phyloP scores from a whole-genome alignment of 2,113 vertebrate species.

The Azemiops feae region DNA sequence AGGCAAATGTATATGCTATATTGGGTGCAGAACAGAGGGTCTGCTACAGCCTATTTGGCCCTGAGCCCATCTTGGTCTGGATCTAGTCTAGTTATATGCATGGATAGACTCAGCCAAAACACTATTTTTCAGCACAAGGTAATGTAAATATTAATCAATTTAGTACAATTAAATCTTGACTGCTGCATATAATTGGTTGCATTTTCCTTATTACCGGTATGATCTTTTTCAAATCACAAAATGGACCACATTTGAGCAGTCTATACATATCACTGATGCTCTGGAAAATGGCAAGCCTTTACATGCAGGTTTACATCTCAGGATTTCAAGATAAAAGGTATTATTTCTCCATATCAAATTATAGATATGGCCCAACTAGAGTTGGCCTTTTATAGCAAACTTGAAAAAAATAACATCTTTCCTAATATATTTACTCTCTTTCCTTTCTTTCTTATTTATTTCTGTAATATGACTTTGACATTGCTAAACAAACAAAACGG shows the following conservation, averaged over 20 bases:
- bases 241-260: neutral
- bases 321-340: neutral
- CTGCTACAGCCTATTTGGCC: neutral
- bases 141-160: neutral
- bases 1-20: neutral
- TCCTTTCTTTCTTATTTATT: neutral
- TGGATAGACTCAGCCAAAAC: neutral
- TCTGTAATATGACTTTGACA: neutral
- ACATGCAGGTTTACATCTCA: neutral
- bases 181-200: neutral
- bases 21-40: neutral
- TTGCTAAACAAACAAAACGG: neutral
- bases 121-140: neutral
- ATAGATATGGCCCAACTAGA: neutral
- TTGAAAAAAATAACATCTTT: neutral
- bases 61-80: neutral
- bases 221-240: neutral
- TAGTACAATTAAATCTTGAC: neutral
- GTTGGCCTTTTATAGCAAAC: neutral
- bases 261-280: neutral
- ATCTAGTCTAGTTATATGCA: neutral
- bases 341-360: neutral
- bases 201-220: neutral
- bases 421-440: neutral
- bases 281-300: neutral